Evolutionary conservation across 1,140 invertebrate species (phyloP).

Genomic region (Drosophila nigrodunni): DNA sequence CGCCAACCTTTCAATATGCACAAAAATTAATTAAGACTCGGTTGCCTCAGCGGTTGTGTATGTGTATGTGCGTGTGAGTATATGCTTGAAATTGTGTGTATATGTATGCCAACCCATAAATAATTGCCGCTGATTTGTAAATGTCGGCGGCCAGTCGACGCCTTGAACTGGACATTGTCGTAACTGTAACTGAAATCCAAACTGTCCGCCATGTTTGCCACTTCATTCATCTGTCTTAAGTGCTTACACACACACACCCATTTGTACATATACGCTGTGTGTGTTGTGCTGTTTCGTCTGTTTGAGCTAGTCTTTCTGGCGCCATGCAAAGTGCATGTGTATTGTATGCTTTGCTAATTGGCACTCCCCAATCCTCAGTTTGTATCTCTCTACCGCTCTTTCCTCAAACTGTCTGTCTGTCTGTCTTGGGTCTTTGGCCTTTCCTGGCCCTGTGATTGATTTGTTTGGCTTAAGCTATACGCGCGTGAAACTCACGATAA

Average conservation of each 20-base stretch:
- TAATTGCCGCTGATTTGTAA: constrained; percentile 75
- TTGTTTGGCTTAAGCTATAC: constrained; percentile 71
- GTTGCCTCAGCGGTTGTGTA: background rate
- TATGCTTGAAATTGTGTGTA: background rate
- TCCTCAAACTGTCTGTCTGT: background rate
- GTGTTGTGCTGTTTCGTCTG: constrained; percentile 4
- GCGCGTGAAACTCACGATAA: constrained; percentile 71
- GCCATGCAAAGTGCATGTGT: constrained; percentile 73
- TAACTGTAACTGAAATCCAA: constrained; percentile 57
- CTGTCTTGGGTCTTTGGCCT: background rate
- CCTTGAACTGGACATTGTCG: constrained; percentile 45
- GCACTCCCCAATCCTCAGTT: constrained; percentile 9
- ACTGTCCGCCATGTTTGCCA: constrained; percentile 73
- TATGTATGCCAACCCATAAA: constrained; percentile 57
- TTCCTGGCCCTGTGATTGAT: constrained; percentile 60
- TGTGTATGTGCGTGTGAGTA: background rate
- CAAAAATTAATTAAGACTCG: constrained; percentile 45
- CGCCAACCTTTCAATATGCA: constrained; percentile 33
- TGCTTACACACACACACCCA: constrained; percentile 46
- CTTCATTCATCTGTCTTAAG: constrained; percentile 81
- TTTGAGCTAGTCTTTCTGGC: constrained; percentile 46
- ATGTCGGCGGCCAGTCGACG: constrained; percentile 65
- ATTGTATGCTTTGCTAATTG: constrained; percentile 79
- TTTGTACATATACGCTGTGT: constrained; percentile 12
- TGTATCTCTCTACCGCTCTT: background rate